phyloP scores from a whole-genome alignment of 2,797 vertebrate species.

The Ataeniobius toweri region DNA sequence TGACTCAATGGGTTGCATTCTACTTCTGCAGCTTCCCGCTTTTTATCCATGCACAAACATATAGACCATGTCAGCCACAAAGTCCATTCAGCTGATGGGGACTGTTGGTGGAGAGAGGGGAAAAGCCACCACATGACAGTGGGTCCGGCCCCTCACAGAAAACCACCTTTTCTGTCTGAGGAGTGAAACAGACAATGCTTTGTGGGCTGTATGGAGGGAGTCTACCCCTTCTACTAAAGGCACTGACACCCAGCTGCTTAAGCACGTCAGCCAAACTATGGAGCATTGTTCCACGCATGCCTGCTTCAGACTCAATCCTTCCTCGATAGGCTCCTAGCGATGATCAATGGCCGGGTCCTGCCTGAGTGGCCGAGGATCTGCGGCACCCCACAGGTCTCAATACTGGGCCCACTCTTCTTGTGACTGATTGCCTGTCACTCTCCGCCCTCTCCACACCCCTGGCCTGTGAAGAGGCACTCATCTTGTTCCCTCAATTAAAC shows the following conservation, averaged over 20 bases:
- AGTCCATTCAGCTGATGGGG: conserved; percentile 75
- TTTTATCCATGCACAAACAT: conserved; percentile 73
- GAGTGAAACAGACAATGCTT: conserved; percentile 82
- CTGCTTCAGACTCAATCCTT: conserved; percentile 82
- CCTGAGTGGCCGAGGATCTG: conserved; percentile 63
- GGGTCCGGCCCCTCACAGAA: conserved; percentile 64
- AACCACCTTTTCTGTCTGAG: conserved; percentile 78
- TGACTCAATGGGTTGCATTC: conserved; percentile 78
- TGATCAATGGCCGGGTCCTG: conserved; percentile 77
- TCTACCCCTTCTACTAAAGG: conserved; percentile 80
- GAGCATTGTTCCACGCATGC: conserved; percentile 80
- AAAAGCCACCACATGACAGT: conserved; percentile 78
- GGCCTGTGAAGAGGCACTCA: conserved; percentile 71
- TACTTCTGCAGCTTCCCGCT: conserved; percentile 56
- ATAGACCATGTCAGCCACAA: conserved; percentile 76
- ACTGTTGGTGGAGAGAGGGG: conserved; percentile 63
- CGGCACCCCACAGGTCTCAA: conserved; percentile 75
- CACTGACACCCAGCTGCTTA: conserved; percentile 85
- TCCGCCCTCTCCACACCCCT: conserved; percentile 68
- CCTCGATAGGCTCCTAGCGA: conserved; percentile 75
- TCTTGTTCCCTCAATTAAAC: conserved; percentile 69
- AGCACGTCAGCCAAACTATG: conserved; percentile 82
- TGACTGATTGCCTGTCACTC: conserved; percentile 78
- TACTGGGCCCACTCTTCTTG: conserved; percentile 78
- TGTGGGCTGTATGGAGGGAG: conserved; percentile 77